Conservation (phyloP, 1,140 invertebrate species). For the Scaptodrosophila lebanonensis region DNA sequence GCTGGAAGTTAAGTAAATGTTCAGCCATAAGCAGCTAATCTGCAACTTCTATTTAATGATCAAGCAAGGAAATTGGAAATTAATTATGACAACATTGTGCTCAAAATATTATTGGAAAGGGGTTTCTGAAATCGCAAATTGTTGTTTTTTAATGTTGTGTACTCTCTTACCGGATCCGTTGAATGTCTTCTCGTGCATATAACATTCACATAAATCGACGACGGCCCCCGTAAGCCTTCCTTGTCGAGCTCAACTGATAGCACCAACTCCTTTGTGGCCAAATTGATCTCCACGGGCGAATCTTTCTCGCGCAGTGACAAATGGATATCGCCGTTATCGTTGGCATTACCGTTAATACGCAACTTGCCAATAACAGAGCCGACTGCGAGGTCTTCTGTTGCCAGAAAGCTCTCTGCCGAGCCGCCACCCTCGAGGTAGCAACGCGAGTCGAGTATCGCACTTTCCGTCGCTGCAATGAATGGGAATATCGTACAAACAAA, state of each 20-base stretch:
- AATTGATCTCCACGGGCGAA: constrained; percentile 86
- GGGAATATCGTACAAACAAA: no score
- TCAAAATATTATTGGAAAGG: no score
- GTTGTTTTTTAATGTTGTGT: no score
- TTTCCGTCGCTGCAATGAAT: constrained; percentile 55
- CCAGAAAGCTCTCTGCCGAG: constrained; percentile 93
- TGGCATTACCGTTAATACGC: constrained; percentile 88
- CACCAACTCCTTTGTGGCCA: constrained; percentile 89
- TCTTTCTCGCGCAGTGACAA: constrained; percentile 87
- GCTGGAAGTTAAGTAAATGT: no score
- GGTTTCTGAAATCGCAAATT: no score
- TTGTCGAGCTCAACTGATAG: constrained; percentile 88
- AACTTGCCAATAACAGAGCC: constrained; percentile 87
- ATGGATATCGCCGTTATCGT: constrained; percentile 85
- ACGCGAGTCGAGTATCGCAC: constrained; percentile 85
- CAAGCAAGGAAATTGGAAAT: no score
- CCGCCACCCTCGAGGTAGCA: constrained; percentile 93
- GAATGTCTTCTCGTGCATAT: constrained; percentile 88
- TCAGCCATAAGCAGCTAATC: no score
- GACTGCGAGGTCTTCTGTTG: constrained; percentile 89
- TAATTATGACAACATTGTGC: no score
- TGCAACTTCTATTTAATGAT: no score
- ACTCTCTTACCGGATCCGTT: constrained; percentile 83
- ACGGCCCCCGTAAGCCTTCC: constrained; percentile 88
- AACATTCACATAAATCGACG: constrained; percentile 90